Conservation (phyloP, 2,113 vertebrate species). For the Nycticorax nycticorax region DNA sequence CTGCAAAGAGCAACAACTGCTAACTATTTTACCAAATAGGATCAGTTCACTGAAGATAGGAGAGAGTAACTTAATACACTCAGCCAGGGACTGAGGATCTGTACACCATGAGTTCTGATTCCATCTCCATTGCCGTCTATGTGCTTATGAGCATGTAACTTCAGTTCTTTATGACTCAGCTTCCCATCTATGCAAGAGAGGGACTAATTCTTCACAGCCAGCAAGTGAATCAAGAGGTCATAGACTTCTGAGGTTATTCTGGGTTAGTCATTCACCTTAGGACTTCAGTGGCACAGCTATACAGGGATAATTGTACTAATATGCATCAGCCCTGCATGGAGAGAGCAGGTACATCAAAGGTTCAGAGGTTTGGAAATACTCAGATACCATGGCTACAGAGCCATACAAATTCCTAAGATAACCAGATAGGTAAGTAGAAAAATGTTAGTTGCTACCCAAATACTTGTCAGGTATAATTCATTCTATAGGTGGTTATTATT, state of each 20-base stretch:
- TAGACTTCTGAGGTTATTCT: neutral
- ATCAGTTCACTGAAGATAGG: neutral
- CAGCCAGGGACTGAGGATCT: neutral
- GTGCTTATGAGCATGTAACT: neutral
- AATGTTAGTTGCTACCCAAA: neutral
- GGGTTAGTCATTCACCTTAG: neutral
- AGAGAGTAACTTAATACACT: neutral
- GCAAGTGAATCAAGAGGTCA: slow-evolving; percentile 20
- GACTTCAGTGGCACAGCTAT: neutral
- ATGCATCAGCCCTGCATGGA: neutral
- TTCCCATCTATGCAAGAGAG: neutral
- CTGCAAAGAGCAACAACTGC: neutral
- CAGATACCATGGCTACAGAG: neutral
- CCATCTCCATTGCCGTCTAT: neutral
- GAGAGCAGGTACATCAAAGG: neutral
- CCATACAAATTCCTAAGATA: neutral
- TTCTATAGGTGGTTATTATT: neutral
- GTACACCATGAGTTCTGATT: neutral
- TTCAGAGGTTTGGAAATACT: neutral
- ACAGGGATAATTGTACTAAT: neutral
- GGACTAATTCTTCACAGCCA: neutral
- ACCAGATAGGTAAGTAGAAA: neutral
- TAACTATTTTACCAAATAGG: neutral
- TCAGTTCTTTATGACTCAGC: neutral
- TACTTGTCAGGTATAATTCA: neutral